phyloP scores from a whole-genome alignment of 2,113 vertebrate species.

The Lasiurus cinereus region DNA sequence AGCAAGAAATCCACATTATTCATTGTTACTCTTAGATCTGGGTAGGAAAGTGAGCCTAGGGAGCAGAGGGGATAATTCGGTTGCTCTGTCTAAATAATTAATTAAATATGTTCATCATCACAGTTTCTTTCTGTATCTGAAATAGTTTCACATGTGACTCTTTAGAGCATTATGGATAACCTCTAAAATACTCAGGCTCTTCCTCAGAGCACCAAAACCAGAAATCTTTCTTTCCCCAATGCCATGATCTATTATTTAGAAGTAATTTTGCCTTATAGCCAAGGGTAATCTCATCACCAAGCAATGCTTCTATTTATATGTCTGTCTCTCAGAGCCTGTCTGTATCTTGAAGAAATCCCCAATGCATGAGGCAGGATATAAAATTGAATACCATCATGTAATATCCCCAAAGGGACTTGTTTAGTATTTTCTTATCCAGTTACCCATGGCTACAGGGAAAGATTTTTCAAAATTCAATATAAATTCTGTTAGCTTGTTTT shows the following conservation, averaged over 20 bases:
- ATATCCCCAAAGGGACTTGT: constrained; percentile 76
- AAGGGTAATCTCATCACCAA: constrained; percentile 78
- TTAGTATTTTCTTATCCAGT: constrained; percentile 72
- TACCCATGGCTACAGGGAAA: constrained; percentile 73
- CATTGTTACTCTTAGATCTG: not conserved
- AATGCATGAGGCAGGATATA: constrained; percentile 64
- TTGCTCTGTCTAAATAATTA: constrained; percentile 24
- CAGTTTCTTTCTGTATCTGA: constrained; percentile 11
- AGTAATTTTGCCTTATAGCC: constrained; percentile 74
- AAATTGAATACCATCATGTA: constrained; percentile 72
- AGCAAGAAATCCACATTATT: constrained; percentile 45
- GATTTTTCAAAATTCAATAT: constrained; percentile 64
- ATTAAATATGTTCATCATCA: not conserved
- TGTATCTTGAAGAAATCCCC: constrained; percentile 63
- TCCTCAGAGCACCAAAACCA: constrained; percentile 42
- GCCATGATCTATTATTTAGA: constrained; percentile 72
- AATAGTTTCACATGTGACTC: constrained; percentile 39
- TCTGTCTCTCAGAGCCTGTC: constrained; percentile 44
- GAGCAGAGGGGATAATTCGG: not conserved
- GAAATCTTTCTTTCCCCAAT: constrained; percentile 37
- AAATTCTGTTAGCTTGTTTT: constrained; percentile 81
- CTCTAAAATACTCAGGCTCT: constrained; percentile 54
- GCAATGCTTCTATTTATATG: constrained; percentile 68
- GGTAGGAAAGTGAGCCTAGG: not conserved
- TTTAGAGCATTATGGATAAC: constrained; percentile 33